These are phyloP conservation scores for Tenthredo mesomela DNA, from an alignment of 2,888 invertebrate species.

Conservation along the genomic window DNA sequence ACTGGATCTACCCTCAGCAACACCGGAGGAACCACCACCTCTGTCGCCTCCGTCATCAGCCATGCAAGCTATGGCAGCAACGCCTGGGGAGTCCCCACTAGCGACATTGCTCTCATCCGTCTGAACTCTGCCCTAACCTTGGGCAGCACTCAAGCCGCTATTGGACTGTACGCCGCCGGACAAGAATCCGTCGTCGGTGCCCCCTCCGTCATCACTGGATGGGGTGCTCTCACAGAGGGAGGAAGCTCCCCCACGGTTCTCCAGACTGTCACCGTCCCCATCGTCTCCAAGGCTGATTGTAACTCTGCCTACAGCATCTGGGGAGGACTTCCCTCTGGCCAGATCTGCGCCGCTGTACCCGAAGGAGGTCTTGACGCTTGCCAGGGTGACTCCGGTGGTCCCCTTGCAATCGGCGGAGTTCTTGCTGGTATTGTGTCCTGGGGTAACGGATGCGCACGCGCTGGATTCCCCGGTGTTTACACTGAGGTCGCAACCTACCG, in stretches of 20 bases:
- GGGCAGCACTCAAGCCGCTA: conserved; percentile 77
- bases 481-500: conserved; percentile 78
- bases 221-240: conserved; percentile 62
- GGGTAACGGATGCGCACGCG: conserved; percentile 79
- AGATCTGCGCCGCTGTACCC: conserved; percentile 81
- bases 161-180: conserved; percentile 75
- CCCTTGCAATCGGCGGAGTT: conserved; percentile 76
- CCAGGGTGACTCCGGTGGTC: conserved; percentile 81
- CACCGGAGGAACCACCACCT: conserved; percentile 78
- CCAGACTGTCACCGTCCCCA: conserved; percentile 80
- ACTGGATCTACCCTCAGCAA: conserved; percentile 79
- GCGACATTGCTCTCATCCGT: conserved; percentile 81
- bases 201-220: conserved; percentile 61
- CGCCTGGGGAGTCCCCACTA: conserved; percentile 59
- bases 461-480: conserved; percentile 79
- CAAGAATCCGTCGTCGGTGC: conserved; percentile 53
- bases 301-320: conserved; percentile 76
- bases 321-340: conserved; percentile 79
- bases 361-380: conserved; percentile 78
- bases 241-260: conserved; percentile 65
- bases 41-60: conserved; percentile 78
- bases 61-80: conserved; percentile 79
- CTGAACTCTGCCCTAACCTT: conserved; percentile 78
- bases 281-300: conserved; percentile 79
- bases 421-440: conserved; percentile 80